These are phyloP conservation scores for Calcarius lapponicus DNA, from an alignment of 2,797 vertebrate genomes.

Conservation along the genomic window DNA sequence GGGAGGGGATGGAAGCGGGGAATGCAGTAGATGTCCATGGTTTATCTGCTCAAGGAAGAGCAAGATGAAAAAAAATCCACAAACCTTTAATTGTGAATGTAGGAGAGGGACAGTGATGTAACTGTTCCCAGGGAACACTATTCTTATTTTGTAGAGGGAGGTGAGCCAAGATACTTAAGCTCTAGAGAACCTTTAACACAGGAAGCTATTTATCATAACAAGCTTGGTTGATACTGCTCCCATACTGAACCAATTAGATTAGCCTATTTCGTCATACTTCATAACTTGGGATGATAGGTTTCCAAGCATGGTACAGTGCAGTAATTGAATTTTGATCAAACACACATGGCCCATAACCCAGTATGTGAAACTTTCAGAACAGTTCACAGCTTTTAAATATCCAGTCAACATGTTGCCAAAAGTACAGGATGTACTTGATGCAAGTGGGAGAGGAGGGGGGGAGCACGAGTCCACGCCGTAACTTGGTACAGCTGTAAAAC, in stretches of 20 bases:
- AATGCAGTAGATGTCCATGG: not conserved
- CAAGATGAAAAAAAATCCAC: slow-evolving; percentile 60
- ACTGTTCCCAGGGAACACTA: slow-evolving; percentile 80
- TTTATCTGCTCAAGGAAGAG: slow-evolving; percentile 59
- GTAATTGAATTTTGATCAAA: slow-evolving; percentile 98
- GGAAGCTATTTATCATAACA: slow-evolving; percentile 92
- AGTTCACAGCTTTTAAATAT: slow-evolving; percentile 85
- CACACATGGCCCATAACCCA: slow-evolving; percentile 90
- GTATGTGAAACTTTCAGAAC: slow-evolving; percentile 84
- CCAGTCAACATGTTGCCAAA: slow-evolving; percentile 85
- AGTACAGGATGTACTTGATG: slow-evolving; percentile 87
- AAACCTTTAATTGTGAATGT: slow-evolving; percentile 69
- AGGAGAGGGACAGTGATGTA: slow-evolving; percentile 76
- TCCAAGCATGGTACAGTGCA: slow-evolving; percentile 86
- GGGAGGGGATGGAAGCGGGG: not conserved
- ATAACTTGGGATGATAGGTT: slow-evolving; percentile 88
- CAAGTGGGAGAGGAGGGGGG: slow-evolving; percentile 66
- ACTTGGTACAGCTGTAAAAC: slow-evolving; percentile 84
- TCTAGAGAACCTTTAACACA: slow-evolving; percentile 86
- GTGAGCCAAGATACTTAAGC: slow-evolving; percentile 84
- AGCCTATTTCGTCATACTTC: slow-evolving; percentile 88
- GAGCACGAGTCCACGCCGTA: slow-evolving; percentile 72
- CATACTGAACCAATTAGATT: slow-evolving; percentile 92
- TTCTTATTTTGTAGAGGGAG: slow-evolving; percentile 78
- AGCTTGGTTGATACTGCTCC: slow-evolving; percentile 86